Evolutionary conservation across 1,140 invertebrate species (phyloP).

Genomic region (Camponotus vicinus): DNA sequence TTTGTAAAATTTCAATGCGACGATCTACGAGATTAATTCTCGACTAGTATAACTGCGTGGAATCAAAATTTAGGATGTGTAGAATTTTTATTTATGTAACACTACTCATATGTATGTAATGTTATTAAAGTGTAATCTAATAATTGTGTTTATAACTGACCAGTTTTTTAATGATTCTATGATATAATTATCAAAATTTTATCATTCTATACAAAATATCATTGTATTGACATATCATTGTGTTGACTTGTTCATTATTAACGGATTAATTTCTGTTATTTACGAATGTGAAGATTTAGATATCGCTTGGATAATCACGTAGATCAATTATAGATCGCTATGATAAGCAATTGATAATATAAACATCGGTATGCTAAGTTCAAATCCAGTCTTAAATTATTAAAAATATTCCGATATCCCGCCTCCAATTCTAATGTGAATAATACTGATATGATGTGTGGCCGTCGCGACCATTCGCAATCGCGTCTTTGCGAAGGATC

Average conservation of each 20-base stretch:
- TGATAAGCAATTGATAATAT: slow-evolving; percentile 19
- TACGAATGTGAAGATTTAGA: background rate
- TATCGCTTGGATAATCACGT: slow-evolving; percentile 5
- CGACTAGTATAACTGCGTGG: slow-evolving; percentile 18
- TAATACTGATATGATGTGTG: slow-evolving; percentile 64
- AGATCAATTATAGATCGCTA: slow-evolving; percentile 17
- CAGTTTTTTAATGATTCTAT: background rate
- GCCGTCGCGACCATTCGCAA: slow-evolving; percentile 11
- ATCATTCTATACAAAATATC: slow-evolving; percentile 5
- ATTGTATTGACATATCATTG: too few relatives aligned
- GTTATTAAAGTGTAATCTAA: background rate
- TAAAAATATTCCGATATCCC: slow-evolving; percentile 18
- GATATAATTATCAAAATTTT: background rate
- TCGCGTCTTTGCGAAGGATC: slow-evolving; percentile 17
- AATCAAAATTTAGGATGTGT: background rate
- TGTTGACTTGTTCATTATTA: background rate
- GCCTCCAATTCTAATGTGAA: slow-evolving; percentile 53
- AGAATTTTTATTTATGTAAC: background rate
- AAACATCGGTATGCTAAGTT: slow-evolving; percentile 44
- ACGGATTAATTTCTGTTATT: background rate
- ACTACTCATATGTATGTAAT: background rate
- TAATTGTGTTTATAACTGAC: background rate
- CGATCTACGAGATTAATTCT: slow-evolving; percentile 31
- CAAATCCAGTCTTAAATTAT: slow-evolving; percentile 65
- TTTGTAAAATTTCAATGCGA: slow-evolving; percentile 8